Percentiles rank a stretch among this genome's conserved stretches.
Evolutionary conservation across 2,888 invertebrate species (phyloP).

Genomic region (Sinelater perroti): DNA sequence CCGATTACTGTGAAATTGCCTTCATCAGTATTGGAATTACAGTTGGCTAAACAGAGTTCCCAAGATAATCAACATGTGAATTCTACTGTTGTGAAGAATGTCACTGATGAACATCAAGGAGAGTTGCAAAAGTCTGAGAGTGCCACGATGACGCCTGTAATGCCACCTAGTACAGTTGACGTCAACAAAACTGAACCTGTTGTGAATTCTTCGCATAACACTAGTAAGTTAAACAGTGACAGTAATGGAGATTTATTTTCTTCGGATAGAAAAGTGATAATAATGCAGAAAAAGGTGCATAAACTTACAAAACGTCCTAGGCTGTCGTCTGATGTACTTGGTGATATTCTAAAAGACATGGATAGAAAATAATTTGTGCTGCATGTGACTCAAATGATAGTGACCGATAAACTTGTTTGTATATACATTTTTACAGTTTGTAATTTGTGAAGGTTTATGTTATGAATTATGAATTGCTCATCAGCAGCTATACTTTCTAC

Average conservation of each 20-base stretch:
- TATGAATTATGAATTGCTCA: neutral
- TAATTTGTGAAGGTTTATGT: constrained; percentile 17
- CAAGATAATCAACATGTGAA: neutral
- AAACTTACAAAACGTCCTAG: constrained; percentile 49
- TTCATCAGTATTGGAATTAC: neutral
- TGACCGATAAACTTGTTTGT: constrained; percentile 10
- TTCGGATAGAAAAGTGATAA: constrained; percentile 41
- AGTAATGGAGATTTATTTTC: constrained; percentile 32
- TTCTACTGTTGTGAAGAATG: neutral
- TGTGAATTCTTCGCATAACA: constrained; percentile 6
- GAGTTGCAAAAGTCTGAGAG: neutral
- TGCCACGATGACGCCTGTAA: neutral
- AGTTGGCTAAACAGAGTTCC: neutral
- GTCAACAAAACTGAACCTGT: neutral
- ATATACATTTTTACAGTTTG: constrained; percentile 5
- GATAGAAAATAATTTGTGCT: constrained; percentile 50
- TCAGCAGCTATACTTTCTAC: too few relatives aligned
- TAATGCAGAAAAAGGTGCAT: constrained; percentile 45
- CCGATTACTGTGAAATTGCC: too few relatives aligned
- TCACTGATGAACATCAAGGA: too few relatives aligned
- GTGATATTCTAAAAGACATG: constrained; percentile 60
- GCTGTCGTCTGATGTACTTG: constrained; percentile 56
- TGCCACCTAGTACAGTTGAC: neutral
- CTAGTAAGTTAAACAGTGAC: constrained; percentile 17
- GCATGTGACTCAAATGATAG: constrained; percentile 12